Evolutionary conservation across 2,113 vertebrate genomes (phyloP).

Genomic region (Amblyopsis rosae): DNA sequence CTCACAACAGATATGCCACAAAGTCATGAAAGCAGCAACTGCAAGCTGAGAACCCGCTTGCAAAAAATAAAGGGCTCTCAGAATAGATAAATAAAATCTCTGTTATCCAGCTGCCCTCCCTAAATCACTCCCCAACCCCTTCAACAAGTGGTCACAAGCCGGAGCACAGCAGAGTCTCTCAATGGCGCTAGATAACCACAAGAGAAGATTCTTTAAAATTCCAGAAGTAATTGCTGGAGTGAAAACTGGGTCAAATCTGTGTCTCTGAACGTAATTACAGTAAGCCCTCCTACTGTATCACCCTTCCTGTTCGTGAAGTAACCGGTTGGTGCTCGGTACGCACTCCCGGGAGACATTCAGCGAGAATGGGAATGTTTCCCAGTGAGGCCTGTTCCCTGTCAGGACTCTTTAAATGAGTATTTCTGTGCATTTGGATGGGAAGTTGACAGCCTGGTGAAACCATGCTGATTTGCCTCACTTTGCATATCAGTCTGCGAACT

Average conservation of each 20-base stretch:
- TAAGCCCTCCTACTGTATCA: constrained; percentile 56
- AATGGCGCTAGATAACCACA: constrained; percentile 70
- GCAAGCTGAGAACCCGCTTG: constrained; percentile 69
- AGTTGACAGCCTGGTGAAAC: constrained; percentile 23
- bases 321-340: constrained; percentile 57
- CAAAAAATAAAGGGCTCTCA: constrained; percentile 71
- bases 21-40: constrained; percentile 70
- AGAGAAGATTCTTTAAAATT: constrained; percentile 70
- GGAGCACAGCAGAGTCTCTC: constrained; percentile 65
- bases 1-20: constrained; percentile 63
- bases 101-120: constrained; percentile 77
- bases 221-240: constrained; percentile 67
- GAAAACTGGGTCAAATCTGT: constrained; percentile 69
- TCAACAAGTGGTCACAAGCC: constrained; percentile 76
- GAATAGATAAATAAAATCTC: constrained; percentile 79
- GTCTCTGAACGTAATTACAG: constrained; percentile 76
- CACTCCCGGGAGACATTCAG: constrained; percentile 66
- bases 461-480: too few species aligned
- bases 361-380: constrained; percentile 63
- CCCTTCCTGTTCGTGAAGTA: constrained; percentile 74
- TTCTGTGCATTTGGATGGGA: constrained; percentile 37
- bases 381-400: constrained; percentile 51
- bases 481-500: too few species aligned
- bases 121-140: constrained; percentile 76
- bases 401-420: constrained; percentile 53